These are phyloP conservation scores for Habropoda laboriosa DNA, from an alignment of 1,140 invertebrate genomes.

Conservation along the genomic window DNA sequence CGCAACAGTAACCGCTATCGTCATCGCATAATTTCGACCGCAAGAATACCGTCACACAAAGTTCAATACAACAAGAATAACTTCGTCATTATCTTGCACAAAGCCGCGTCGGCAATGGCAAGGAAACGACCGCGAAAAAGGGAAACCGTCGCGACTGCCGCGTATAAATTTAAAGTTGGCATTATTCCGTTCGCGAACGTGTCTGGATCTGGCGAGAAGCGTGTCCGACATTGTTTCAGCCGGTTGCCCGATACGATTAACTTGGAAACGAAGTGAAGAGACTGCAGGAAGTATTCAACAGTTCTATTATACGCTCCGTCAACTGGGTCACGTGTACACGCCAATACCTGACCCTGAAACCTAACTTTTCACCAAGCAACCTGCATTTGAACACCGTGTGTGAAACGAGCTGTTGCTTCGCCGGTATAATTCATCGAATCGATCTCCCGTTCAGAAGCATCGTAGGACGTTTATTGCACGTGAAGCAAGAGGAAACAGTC, in stretches of 20 bases:
- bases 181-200: background rate
- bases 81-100: background rate
- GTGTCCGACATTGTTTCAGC: background rate
- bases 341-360: conserved; percentile 5
- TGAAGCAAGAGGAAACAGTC: too few relatives aligned
- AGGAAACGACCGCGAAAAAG: background rate
- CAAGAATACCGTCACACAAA: background rate
- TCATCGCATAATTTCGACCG: background rate
- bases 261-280: background rate
- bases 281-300: conserved; percentile 1
- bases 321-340: conserved; percentile 22
- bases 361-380: background rate
- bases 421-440: background rate
- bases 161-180: background rate
- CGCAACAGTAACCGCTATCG: background rate
- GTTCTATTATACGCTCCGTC: background rate
- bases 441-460: conserved; percentile 10
- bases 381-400: background rate
- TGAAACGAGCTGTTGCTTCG: background rate
- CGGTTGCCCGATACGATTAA: conserved; percentile 6
- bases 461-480: too few relatives aligned
- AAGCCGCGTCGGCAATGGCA: background rate
- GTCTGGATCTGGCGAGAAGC: background rate
- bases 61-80: background rate
- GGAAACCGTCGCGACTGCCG: background rate